These are phyloP conservation scores for Flexamia atlantica DNA, from an alignment of 2,888 invertebrate species.

Conservation along the genomic window DNA sequence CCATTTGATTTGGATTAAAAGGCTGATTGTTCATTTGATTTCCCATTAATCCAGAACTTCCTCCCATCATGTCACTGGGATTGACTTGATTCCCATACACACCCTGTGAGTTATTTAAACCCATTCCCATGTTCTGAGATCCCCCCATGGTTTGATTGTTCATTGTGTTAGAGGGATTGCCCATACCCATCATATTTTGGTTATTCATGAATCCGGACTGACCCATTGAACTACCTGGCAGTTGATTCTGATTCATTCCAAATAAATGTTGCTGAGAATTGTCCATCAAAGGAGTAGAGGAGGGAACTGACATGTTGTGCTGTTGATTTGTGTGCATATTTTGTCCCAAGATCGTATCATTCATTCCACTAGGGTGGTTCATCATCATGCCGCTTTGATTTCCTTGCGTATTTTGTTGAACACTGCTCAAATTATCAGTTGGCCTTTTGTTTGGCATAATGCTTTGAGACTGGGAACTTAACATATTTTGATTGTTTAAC, in stretches of 20 bases:
- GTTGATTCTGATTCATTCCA: conserved; percentile 52
- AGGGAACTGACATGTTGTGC: neutral
- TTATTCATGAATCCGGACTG: conserved; percentile 51
- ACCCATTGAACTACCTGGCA: conserved; percentile 7
- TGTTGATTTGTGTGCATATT: conserved; percentile 34
- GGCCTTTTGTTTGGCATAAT: conserved; percentile 38
- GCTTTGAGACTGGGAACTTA: conserved; percentile 38
- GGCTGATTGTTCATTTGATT: conserved; percentile 55
- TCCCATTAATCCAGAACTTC: conserved; percentile 55
- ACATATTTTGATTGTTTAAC: conserved; percentile 55
- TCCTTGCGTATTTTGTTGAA: conserved; percentile 7
- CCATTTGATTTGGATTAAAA: conserved; percentile 46
- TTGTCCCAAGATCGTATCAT: neutral
- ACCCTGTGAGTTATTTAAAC: neutral
- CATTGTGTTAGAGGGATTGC: conserved; percentile 36
- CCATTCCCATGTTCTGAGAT: conserved; percentile 57
- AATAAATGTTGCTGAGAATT: conserved; percentile 56
- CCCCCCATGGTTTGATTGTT: conserved; percentile 54
- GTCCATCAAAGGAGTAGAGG: conserved; percentile 3
- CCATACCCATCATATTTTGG: conserved; percentile 51
- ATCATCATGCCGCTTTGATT: conserved; percentile 50
- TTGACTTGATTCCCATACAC: conserved; percentile 37
- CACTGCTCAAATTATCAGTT: conserved; percentile 6
- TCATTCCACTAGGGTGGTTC: conserved; percentile 57
- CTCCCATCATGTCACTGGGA: conserved; percentile 39